Base-by-base conservation (phyloP, 2,888 invertebrate genomes). In the Meganola albula region DNA sequence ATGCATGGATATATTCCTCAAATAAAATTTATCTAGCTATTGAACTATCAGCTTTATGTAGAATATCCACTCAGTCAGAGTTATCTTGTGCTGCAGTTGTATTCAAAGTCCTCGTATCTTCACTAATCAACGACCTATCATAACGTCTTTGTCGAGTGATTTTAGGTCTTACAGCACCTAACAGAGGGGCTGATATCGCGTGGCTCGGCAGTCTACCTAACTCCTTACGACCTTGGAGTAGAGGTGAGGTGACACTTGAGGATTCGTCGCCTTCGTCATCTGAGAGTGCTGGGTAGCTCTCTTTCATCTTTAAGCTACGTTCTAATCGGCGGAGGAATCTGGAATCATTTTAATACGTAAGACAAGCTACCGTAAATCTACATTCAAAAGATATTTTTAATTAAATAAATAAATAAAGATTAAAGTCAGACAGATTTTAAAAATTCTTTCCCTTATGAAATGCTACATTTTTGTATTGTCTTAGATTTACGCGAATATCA, bases 321-420 rank as follows among this genome's bases (percentile, higher is more conserved):
- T 93, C 92, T 56, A 93, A 72, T 48, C 92, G 87, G 51, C 91
- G 86, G 33, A 93, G 80, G 74, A 92, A 93, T 74, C 92, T 92
- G 63, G 10, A 52, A 54, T 32, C 30, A 44, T 48, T 48, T 45
- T 48, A 37, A 37, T 32, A 34, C 43, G 48, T 45, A 45, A 45
- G 37, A 43, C 40, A 40, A 46, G 40, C 40, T 27, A 33, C 37
- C 18, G 25, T 22, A 27, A 44, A 12, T 47, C 37, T 37, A n/a
- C n/a, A n/a, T n/a, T n/a, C n/a, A n/a, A n/a, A n/a, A n/a, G n/a
- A n/a, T n/a, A n/a, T n/a, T n/a, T 34, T 29, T 33, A 39, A 32
- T 29, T 25, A 28, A 21, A 35, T 40, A 8, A 34, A 31, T 28
- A 13, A 24, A 32, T 37, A 16, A n/a, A 27, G 10, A 33, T 24